Percentiles rank a stretch among this genome's conserved stretches.
Evolutionary conservation across 2,797 vertebrate species (phyloP).

Genomic region (Onychomys torridus): DNA sequence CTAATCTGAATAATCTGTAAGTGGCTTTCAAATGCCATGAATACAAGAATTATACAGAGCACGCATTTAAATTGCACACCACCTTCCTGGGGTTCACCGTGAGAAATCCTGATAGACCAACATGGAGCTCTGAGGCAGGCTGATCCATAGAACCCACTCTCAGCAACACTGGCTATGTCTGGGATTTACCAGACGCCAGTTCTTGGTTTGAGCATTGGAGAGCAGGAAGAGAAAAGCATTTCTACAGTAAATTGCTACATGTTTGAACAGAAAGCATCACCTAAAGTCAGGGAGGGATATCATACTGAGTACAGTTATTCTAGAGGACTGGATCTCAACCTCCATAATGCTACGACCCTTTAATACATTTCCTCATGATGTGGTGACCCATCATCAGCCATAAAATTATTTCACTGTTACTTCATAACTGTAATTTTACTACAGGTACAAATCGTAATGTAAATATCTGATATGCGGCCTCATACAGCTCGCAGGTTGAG

Average conservation of each 20-base stretch:
- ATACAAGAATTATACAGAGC: background rate
- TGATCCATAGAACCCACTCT: background rate
- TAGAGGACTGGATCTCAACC: background rate
- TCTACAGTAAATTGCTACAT: slow-evolving; percentile 32
- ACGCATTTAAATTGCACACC: background rate
- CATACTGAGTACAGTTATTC: slow-evolving; percentile 47
- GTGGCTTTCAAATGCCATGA: background rate
- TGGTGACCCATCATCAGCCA: background rate
- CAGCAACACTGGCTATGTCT: background rate
- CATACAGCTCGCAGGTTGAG: background rate
- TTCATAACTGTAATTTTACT: background rate
- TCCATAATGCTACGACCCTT: background rate
- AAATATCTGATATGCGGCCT: background rate
- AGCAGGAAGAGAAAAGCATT: background rate
- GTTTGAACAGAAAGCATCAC: slow-evolving; percentile 51
- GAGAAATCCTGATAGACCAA: background rate
- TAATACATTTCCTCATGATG: background rate
- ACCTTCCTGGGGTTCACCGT: background rate
- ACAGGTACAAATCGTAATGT: background rate
- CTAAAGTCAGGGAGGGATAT: slow-evolving; percentile 14
- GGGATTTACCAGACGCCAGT: background rate
- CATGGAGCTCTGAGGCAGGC: background rate
- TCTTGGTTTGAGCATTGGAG: background rate
- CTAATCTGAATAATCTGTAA: slow-evolving; percentile 26
- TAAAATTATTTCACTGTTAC: background rate